Percentiles rank a stretch among this genome's conserved stretches.
phyloP scores from a whole-genome alignment of 2,888 invertebrate species.

The Netelia inedita region DNA sequence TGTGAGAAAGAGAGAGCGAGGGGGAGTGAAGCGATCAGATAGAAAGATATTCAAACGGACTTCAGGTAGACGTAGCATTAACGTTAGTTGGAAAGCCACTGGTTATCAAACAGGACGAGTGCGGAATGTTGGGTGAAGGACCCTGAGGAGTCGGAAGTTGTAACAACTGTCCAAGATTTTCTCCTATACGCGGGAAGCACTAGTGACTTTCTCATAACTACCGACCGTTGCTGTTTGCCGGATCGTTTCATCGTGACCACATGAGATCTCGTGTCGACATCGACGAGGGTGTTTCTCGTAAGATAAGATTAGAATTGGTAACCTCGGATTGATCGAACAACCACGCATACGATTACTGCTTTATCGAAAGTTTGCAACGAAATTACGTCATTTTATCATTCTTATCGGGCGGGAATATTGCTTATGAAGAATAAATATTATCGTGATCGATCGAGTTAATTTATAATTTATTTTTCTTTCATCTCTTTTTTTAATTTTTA shows the following conservation, averaged over 20 bases:
- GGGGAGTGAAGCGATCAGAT: background rate
- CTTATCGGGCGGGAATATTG: background rate
- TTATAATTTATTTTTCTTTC: slow-evolving; percentile 17
- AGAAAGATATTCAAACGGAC: background rate
- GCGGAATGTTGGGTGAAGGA: slow-evolving; percentile 12
- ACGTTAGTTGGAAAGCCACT: background rate
- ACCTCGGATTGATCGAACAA: background rate
- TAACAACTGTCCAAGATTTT: slow-evolving; percentile 77
- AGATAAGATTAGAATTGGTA: background rate
- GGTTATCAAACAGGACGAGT: slow-evolving; percentile 16
- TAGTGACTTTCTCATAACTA: background rate
- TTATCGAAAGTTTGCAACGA: slow-evolving; percentile 6
- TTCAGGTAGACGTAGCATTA: slow-evolving; percentile 2
- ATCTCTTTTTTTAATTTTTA: slow-evolving; percentile 1
- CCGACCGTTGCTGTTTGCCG: slow-evolving; percentile 24
- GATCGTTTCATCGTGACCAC: slow-evolving; percentile 74
- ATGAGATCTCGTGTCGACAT: slow-evolving; percentile 60
- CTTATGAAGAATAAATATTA: slow-evolving; percentile 5
- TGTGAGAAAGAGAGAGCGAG: slow-evolving; percentile 20
- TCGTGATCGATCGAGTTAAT: slow-evolving; percentile 20
- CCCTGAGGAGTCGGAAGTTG: slow-evolving; percentile 63
- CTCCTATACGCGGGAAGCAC: slow-evolving; percentile 30
- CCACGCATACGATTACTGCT: background rate
- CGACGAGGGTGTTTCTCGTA: background rate
- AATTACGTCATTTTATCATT: background rate